Base-by-base conservation (phyloP, 2,888 invertebrate species). In the Anorthoa munda region DNA sequence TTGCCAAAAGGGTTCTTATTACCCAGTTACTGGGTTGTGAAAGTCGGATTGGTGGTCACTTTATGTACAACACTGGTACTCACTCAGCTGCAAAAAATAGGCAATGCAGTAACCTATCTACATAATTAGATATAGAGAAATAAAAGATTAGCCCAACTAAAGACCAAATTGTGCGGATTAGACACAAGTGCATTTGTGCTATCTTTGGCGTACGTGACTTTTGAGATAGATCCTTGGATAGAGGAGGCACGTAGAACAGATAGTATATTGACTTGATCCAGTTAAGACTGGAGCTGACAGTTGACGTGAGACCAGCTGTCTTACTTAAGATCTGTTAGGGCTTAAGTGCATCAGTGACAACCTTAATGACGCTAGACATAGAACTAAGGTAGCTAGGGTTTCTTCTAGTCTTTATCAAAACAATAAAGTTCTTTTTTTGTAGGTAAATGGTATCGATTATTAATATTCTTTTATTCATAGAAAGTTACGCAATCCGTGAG, bases 81-180 rank as follows among this genome's bases (percentile, higher is more conserved):
- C 31, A 31, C 31, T 31, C 31, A 31, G 0, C 31, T 39, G 9
- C 7, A 39, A 1, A 9, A 39, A 39, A 4, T 39, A 9, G 39
- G 39, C 9, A 39, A 39, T n/a, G n/a, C n/a, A n/a, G n/a, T 39
- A 9, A 39, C 7, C 39, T 9, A 9, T 1, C 9, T 39, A 39
- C 7, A 39, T 39, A 39, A 39, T 39, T 39, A 39, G 39, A 9
- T 9, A 39, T 9, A 39, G 39, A 53, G 74, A 77, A 79, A 79
- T 81, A 79, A 81, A 75, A 81, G 81, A 68, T 81, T 61, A 79
- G 65, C 31, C 9, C 26, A 48, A 55, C 66, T 55, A 66, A 79
- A 66, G 77, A 50, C 66, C 58, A 81, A 79, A 46, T 81, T 81
- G 81, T 70, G 39, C 70, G 81, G 79, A 81, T 81, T 79, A 79